Base-by-base conservation (phyloP, 2,113 vertebrate species). In the Anolis carolinensis region DNA sequence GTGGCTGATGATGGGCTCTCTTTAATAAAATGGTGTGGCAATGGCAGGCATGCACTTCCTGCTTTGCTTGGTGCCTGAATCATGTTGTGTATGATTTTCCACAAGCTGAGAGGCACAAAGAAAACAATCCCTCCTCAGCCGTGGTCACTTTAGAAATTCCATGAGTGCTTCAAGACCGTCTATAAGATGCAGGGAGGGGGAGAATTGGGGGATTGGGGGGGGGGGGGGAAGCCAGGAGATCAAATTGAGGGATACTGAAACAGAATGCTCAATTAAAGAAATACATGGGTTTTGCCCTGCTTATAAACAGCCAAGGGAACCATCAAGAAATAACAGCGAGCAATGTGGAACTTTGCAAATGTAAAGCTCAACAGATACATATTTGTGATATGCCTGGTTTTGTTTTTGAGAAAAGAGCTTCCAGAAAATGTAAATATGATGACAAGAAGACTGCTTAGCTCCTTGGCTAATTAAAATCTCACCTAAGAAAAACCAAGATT, bases 11-110 rank as follows among this genome's bases (percentile, higher is more conserved):
- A 73, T 78, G 85, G 55, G 85, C 74, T 72, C 74, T 72, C 80
- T 34, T 94, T 89, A 90, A 92, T 80, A 83, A 83, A 85, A 27
- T n/a, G 84, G 2, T 6, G 1, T 68, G 89, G 86, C 55, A 77
- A 55, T 73, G 34, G 65, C 3, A 65, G 39, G 81, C 5, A 21
- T 25, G 59, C 1, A n/a, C 34, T 73, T 89, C 34, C 76, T 82
- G 62, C 21, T 84, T 48, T 72, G 23, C 68, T 10, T 0, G 85
- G 79, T 0, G 1, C 70, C 25, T 50, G 81, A 68, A 71, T 81
- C 7, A 0, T 27, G 75, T 39, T n/a, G 44, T 85, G 30, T 76
- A 14, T 77, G 48, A 62, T 39, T 80, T 86, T 79, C 48, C 55
- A 71, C 2, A 48, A 5, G 36, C 77, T 83, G 21, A 72, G 30